phyloP scores from a whole-genome alignment of 2,797 vertebrate genomes.

The Micropoecilia bifurca region DNA sequence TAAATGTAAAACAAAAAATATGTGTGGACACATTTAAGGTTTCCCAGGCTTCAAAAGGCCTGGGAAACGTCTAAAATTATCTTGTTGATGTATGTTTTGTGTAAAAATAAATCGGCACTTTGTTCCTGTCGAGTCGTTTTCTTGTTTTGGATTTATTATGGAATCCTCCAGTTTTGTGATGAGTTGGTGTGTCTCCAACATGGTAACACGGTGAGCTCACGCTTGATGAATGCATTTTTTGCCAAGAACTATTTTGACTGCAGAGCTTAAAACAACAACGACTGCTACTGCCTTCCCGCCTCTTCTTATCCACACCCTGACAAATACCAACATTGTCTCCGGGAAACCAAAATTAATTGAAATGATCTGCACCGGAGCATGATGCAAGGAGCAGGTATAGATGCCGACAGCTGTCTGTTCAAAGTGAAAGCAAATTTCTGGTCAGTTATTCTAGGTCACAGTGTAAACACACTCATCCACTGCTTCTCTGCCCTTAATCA shows the following conservation, averaged over 20 bases:
- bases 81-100: not conserved
- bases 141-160: conserved; percentile 50
- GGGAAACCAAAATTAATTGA: conserved; percentile 76
- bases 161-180: conserved; percentile 61
- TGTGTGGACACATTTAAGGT: not conserved
- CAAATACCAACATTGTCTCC: conserved; percentile 80
- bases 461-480: conserved; percentile 26
- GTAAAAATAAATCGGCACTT: not conserved
- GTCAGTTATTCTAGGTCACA: conserved; percentile 17
- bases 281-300: conserved; percentile 46
- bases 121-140: conserved; percentile 2
- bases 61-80: not conserved
- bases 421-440: conserved; percentile 38
- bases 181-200: conserved; percentile 44
- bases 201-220: conserved; percentile 43
- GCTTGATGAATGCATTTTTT: conserved; percentile 50
- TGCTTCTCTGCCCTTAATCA: conserved; percentile 42
- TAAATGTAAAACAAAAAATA: not conserved
- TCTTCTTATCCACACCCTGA: conserved; percentile 63
- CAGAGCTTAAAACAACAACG: conserved; percentile 73
- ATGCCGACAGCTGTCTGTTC: conserved; percentile 55
- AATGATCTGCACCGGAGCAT: conserved; percentile 61
- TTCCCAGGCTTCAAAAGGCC: not conserved
- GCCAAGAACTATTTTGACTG: conserved; percentile 66
- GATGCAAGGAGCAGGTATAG: conserved; percentile 68